Base-by-base conservation (phyloP, 30 jellyfish, hydroid and myxozoan species). In the Hydractinia symbiolongicarpus region DNA sequence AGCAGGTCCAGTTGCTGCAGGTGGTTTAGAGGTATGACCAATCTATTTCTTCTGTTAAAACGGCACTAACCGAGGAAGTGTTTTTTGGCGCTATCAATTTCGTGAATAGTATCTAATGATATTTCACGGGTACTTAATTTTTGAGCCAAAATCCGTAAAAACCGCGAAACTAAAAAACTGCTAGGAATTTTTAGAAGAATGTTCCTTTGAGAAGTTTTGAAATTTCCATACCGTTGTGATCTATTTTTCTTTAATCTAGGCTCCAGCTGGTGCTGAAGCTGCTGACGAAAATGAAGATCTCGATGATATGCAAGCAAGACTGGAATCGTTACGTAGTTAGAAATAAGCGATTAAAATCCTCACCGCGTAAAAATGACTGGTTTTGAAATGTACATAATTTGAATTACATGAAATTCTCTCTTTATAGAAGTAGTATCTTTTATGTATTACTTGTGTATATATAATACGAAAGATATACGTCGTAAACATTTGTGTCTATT, bases 221-320 rank as follows among this genome's bases (percentile, higher is more conserved):
- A 64, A 6, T 6, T 6, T 64, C 74, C 40, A 51, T 64, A n/a
- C 17, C 7, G 9, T 13, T n/a, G 40, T 6, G 9, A 64, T 64
- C 16, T 55, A 52, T 61, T 11, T 79, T 15, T 7, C 44, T 54
- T 57, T 66, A 30, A 58, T 82, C 89, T n/a, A 68, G 51, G 95
- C 83, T 74, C 88, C 95, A 53, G 85, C 83, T 0, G 95, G 91
- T 50, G 90, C 95, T 6, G 90, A 86, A 14, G 91, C 90, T 66
- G 40, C 84, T 6, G 96, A 82, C 5, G 86, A 79, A 56, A 87
- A 69, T 17, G 98, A 87, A 78, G 96, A 93, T 5, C 76, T 85
- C n/a, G 91, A 87, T 11, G 98, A 93, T 75, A 93, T 93, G 98
- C 98, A 93, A 84, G 95, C 93, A 70, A 79, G 98, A 61, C 89